Base-by-base conservation (phyloP, 2,113 vertebrate genomes). In the Nipponia nippon region DNA sequence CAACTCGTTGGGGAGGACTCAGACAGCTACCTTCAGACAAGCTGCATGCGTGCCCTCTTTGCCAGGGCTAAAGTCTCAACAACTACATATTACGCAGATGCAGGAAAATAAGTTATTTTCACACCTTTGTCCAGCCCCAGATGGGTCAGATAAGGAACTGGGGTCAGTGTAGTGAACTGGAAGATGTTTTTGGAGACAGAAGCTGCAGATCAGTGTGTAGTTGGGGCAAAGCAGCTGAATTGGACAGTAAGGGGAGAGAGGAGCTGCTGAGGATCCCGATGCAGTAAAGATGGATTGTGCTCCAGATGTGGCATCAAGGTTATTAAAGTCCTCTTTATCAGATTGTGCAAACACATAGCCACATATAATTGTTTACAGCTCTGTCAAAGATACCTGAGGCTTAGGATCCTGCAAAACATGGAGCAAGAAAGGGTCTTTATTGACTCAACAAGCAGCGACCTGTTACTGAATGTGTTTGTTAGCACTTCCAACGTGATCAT, bases 371-470 rank as follows among this genome's bases (percentile, higher is more conserved):
- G 89, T 79, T 96, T 93, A 94, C 88, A 92, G 72, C 94, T 95
- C 91, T 69, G 63, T 89, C 90, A 92, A 47, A 88, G 94, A 76
- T 89, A 96, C 85, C 90, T 88, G 79, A 87, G 67, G 72, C 69
- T 92, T 12, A 52, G 61, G 65, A 63, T 56, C 82, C 85, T 95
- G 79, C 67, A 90, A 63, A 95, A 87, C 84, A 92, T 0, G 8
- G 65, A 75, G 76, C 65, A 90, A 96, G 90, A 97, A 96, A 94
- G 90, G 87, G 59, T 93, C 96, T 95, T 91, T 96, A 89, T 97
- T 77, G 94, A 52, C 61, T 44, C 93, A 96, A 97, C 93, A 97
- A 96, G 94, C 1, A 0, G 53, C 0, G 53, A 96, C 91, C 92
- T 96, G 90, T 97, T 95, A 90, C 75, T 26, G 9, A 81, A n/a